Base-by-base conservation (phyloP, 37 sponge, comb jelly and placozoan genomes). In the Spongilla lacustris region DNA sequence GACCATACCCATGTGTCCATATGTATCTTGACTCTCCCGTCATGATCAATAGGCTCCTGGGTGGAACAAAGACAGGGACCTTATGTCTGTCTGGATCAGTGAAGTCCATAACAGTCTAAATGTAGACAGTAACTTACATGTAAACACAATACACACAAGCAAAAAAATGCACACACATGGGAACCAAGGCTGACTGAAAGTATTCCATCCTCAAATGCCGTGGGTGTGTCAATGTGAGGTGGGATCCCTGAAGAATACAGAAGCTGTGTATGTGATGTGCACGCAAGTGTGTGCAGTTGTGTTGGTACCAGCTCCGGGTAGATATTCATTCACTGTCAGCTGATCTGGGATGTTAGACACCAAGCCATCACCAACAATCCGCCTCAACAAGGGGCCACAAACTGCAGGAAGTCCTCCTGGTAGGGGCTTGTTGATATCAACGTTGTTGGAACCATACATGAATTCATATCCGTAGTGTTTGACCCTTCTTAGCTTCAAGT, bases 401-500 rank as follows among this genome's bases (percentile, higher is more conserved):
- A 89, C 41, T 12, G 23, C 66, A 48, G 98, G 98, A 10, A 97
- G 84, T 19, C 88, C 81, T 19, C 83, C 82, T 8, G 88, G 87
- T 23, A 97, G 90, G 66, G 96, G 98, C 5, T 41, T 36, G 67
- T 46, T 46, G 23, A 86, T 86, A 72, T 97, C 93, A 11, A 97
- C 94, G 36, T 74, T 81, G 74, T 93, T 97, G 19, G 77, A 81
- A 22, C 83, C 89, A 81, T 97, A 97, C 58, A 78, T 36, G 75
- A 97, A 97, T 78, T 95, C 84, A 68, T 97, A 97, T 8, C 98
- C 98, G 79, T 89, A 97, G 83, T 97, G 98, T 32, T 77, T 72
- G 0, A 95, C 96, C 22, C 74, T 33, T 11, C 98, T 80, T 24
- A 86, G 85, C 68, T 93, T 94, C 66, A 96, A 84, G 27, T 48